phyloP scores from a whole-genome alignment of 2,797 vertebrate species.

The Neopelma chrysocephalum region DNA sequence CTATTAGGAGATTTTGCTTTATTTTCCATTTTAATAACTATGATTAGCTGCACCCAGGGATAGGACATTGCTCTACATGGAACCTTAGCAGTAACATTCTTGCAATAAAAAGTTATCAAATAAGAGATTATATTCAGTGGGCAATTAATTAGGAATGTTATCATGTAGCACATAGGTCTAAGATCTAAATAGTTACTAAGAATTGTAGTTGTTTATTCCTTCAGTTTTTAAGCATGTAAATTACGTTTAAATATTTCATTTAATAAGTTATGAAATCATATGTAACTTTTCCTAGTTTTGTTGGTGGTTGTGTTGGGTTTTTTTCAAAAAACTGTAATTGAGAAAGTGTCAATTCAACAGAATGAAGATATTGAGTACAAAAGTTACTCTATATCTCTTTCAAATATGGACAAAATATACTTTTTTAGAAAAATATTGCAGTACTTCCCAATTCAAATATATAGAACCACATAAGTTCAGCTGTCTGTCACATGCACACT shows the following conservation, averaged over 20 bases:
- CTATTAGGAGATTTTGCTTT: background rate
- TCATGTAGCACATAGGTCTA: background rate
- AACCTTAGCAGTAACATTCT: background rate
- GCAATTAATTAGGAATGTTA: background rate
- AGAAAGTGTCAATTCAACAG: background rate
- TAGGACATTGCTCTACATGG: background rate
- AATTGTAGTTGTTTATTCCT: background rate
- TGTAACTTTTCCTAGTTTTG: background rate
- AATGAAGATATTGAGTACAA: background rate
- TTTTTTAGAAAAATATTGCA: background rate
- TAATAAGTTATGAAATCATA: background rate
- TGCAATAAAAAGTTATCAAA: background rate
- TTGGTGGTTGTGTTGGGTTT: accelerated
- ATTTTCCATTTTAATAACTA: background rate
- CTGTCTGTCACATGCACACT: background rate
- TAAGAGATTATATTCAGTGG: background rate
- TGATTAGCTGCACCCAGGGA: background rate
- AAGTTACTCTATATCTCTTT: background rate
- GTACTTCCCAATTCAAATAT: background rate
- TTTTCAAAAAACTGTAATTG: background rate
- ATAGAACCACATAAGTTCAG: background rate
- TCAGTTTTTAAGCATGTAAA: background rate
- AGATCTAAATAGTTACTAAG: background rate
- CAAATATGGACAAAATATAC: background rate
- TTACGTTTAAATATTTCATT: background rate